These are phyloP conservation scores for Craseonycteris thonglongyai DNA, from an alignment of 2,113 vertebrate species.

Conservation along the genomic window DNA sequence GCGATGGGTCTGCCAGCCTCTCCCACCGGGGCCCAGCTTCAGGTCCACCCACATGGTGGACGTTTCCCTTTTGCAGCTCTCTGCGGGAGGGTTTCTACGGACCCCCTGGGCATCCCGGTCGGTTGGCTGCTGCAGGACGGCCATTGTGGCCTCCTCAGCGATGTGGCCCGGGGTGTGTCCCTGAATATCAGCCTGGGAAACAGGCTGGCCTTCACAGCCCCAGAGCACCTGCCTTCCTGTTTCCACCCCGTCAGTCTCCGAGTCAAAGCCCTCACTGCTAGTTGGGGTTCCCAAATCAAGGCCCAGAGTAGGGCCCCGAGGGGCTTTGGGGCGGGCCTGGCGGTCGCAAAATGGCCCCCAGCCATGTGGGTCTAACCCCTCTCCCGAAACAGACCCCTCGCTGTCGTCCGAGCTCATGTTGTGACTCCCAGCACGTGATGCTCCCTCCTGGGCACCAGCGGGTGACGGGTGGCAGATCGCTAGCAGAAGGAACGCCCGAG, in stretches of 20 bases:
- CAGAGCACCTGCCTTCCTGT: not conserved
- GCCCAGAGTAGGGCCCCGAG: too few relatives aligned
- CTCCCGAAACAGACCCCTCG: not conserved
- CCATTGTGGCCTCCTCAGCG: not conserved
- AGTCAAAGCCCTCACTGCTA: not conserved
- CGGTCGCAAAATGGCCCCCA: accelerated
- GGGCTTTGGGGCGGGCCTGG: accelerated
- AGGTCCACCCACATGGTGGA: not conserved
- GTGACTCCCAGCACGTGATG: too few relatives aligned
- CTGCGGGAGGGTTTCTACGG: not conserved
- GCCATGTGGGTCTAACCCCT: accelerated
- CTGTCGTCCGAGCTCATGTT: not conserved
- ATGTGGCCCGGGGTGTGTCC: not conserved
- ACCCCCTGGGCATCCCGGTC: not conserved
- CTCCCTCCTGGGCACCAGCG: too few relatives aligned
- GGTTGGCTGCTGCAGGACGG: not conserved
- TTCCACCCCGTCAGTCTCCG: not conserved
- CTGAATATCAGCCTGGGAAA: not conserved
- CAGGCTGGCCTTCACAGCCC: not conserved
- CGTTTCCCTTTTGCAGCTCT: not conserved
- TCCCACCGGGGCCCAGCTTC: accelerated
- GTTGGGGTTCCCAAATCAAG: accelerated
- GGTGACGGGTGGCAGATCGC: too few relatives aligned
- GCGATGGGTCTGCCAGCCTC: accelerated
- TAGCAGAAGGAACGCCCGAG: not conserved